Percentiles rank a stretch among this genome's conserved stretches.
Evolutionary conservation across 2,888 invertebrate species (phyloP).

Genomic region (Clusia tigrina): DNA sequence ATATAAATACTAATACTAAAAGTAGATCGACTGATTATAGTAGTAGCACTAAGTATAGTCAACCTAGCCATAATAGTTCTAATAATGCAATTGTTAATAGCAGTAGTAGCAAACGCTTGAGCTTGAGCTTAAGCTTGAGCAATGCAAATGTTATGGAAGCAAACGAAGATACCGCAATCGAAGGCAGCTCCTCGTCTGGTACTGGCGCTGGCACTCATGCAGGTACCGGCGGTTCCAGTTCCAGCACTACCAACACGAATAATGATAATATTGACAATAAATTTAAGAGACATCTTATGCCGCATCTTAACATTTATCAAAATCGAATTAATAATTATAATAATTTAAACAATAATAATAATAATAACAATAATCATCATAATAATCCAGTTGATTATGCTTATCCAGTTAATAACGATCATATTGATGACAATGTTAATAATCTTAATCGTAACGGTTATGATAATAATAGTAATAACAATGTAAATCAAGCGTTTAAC

Average conservation of each 20-base stretch:
- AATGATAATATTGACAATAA: constrained; percentile 38
- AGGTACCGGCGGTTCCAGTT: constrained; percentile 11
- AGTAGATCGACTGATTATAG: constrained; percentile 60
- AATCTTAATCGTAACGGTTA: constrained; percentile 26
- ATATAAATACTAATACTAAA: constrained; percentile 41
- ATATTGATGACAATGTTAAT: constrained; percentile 30
- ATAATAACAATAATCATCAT: constrained; percentile 48
- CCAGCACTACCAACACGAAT: constrained; percentile 26
- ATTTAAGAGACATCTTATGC: constrained; percentile 39
- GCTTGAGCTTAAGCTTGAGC: no score
- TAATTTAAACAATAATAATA: constrained; percentile 39
- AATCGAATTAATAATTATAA: constrained; percentile 46
- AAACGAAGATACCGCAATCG: no score
- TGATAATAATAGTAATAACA: constrained; percentile 1
- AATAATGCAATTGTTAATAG: constrained; percentile 22
- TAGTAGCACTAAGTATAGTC: constrained; percentile 57
- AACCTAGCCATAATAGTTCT: constrained; percentile 42
- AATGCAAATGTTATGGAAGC: no score
- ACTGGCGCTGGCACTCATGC: no score
- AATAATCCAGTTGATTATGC: constrained; percentile 39
- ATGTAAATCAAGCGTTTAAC: constrained; percentile 17
- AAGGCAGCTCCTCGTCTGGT: no score
- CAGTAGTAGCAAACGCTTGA: neutral
- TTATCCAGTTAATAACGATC: constrained; percentile 30
- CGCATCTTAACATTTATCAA: constrained; percentile 30